A percentile compares a stretch with the other conserved stretches of the same genome.
Conservation (phyloP, 2,888 invertebrate genomes). For the Ichneumon xanthorius region DNA sequence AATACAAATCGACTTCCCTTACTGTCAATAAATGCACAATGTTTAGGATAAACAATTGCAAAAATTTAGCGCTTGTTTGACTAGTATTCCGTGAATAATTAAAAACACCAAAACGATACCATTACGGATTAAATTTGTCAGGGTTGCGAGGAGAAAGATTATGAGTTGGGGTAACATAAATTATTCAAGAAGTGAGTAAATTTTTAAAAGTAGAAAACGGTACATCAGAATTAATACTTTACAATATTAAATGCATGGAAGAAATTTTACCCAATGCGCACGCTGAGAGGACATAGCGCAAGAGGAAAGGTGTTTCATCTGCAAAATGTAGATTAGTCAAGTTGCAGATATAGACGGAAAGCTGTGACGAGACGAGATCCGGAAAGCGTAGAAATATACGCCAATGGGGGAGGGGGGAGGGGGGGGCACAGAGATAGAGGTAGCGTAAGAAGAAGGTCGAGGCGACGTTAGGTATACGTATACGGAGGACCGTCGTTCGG, state of each 20-base stretch:
- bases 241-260: neutral
- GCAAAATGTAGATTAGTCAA: slow-evolving; percentile 53
- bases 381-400: slow-evolving; percentile 43
- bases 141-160: neutral
- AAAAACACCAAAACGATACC: neutral
- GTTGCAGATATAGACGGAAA: slow-evolving; percentile 46
- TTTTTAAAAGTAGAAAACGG: neutral
- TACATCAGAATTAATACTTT: neutral
- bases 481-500: slow-evolving; percentile 29
- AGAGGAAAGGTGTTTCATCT: slow-evolving; percentile 44
- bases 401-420: slow-evolving; percentile 39
- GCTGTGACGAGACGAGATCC: slow-evolving; percentile 51
- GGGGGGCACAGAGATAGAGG: slow-evolving; percentile 36
- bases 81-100: neutral
- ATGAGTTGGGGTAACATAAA: neutral
- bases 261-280: neutral
- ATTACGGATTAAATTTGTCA: no score
- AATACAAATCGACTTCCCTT: no score
- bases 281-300: neutral
- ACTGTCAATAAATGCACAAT: no score
- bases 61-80: no score
- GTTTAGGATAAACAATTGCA: no score
- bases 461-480: slow-evolving; percentile 8
- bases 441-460: slow-evolving; percentile 46
- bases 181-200: neutral